phyloP scores from a whole-genome alignment of 2,797 vertebrate species.

The Sarcophilus harrisii region DNA sequence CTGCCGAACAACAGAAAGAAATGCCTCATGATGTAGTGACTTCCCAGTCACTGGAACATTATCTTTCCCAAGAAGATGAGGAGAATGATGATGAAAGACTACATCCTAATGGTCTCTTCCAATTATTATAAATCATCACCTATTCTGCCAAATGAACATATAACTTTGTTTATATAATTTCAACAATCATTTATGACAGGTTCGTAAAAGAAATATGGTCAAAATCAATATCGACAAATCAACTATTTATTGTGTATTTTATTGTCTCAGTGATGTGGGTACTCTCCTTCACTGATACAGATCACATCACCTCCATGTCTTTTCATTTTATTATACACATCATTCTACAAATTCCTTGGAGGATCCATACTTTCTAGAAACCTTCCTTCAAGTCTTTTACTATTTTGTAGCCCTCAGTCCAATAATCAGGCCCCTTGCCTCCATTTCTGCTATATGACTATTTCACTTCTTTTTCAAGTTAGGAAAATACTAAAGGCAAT shows the following conservation, averaged over 20 bases:
- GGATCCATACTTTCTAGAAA: neutral
- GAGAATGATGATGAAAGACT: neutral
- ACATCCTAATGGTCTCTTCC: neutral
- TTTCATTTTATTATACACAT: neutral
- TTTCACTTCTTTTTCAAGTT: neutral
- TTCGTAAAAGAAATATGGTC: neutral
- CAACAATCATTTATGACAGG: neutral
- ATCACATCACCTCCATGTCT: neutral
- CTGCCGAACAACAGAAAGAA: neutral
- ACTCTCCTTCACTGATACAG: neutral
- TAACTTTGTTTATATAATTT: neutral
- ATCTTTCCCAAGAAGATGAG: neutral
- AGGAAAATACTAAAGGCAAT: neutral
- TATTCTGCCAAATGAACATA: neutral
- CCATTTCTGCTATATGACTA: neutral
- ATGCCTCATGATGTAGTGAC: neutral
- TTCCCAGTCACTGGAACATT: neutral
- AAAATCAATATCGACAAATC: neutral
- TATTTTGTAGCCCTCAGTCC: neutral
- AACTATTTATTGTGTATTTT: neutral
- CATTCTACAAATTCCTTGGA: neutral
- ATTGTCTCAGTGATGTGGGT: neutral
- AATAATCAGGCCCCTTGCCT: neutral
- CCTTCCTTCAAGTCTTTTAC: neutral
- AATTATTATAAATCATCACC: neutral